Conservation (phyloP, 2,113 vertebrate genomes). For the Vimba vimba region DNA sequence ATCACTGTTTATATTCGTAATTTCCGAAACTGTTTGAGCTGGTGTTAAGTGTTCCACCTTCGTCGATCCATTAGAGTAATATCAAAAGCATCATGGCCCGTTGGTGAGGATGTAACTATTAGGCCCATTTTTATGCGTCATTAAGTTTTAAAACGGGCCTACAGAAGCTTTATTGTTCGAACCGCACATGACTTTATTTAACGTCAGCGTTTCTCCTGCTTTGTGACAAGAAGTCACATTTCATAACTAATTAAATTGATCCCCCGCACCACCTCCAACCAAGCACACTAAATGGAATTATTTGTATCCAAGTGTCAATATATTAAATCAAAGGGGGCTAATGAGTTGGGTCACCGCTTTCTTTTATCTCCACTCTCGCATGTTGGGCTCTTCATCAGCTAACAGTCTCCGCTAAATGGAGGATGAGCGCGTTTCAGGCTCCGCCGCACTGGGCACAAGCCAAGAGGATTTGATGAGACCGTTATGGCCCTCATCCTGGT, state of each 20-base stretch:
- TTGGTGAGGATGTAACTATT: slow-evolving; percentile 90
- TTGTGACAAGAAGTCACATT: slow-evolving; percentile 96
- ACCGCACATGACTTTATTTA: slow-evolving; percentile 93
- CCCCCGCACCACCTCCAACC: slow-evolving; percentile 79
- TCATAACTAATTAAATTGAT: slow-evolving; percentile 99
- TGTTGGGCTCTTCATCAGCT: slow-evolving; percentile 85
- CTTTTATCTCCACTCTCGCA: slow-evolving; percentile 91
- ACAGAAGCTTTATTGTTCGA: slow-evolving; percentile 96
- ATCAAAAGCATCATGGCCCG: slow-evolving; percentile 83
- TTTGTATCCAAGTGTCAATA: slow-evolving; percentile 99
- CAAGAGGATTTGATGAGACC: slow-evolving; percentile 73
- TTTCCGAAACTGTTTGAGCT: slow-evolving; percentile 84
- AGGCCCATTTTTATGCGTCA: slow-evolving; percentile 93
- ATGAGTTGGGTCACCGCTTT: slow-evolving; percentile 96
- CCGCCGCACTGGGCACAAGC: slow-evolving; percentile 71
- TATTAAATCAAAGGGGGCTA: slow-evolving; percentile 98
- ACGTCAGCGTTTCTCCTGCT: slow-evolving; percentile 97
- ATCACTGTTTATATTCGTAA: slow-evolving; percentile 64
- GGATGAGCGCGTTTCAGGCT: slow-evolving; percentile 71
- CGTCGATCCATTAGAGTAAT: slow-evolving; percentile 87
- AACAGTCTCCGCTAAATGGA: slow-evolving; percentile 78
- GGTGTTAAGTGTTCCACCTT: slow-evolving; percentile 81
- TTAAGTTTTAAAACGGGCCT: slow-evolving; percentile 93
- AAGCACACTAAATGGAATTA: slow-evolving; percentile 98
- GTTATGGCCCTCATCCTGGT: slow-evolving; percentile 60